phyloP scores from a whole-genome alignment of 2,113 vertebrate species.

The Alaudala cheleensis region DNA sequence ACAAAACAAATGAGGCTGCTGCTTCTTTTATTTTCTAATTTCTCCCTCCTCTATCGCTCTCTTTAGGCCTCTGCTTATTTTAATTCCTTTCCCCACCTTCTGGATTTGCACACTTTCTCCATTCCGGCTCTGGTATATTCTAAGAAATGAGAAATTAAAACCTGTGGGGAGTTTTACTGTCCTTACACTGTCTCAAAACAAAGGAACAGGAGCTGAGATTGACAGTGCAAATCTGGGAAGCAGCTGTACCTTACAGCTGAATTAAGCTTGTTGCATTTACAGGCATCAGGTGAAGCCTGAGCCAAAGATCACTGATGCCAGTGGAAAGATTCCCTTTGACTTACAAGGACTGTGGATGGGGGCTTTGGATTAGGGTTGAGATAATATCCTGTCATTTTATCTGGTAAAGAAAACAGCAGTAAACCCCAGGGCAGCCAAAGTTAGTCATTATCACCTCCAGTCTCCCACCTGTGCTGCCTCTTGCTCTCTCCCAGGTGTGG shows the following conservation, averaged over 20 bases:
- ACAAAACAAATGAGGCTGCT: neutral
- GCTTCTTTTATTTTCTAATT: neutral
- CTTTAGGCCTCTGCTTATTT: neutral
- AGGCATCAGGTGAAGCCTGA: neutral
- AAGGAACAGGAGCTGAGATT: neutral
- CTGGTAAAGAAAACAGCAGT: neutral
- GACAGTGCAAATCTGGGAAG: neutral
- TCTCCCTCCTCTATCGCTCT: neutral
- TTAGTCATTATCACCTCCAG: constrained; percentile 12
- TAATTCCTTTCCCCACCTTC: neutral
- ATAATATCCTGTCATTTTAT: neutral
- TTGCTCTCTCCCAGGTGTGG: neutral
- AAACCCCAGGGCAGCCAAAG: neutral
- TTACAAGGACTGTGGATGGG: neutral
- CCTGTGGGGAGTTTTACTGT: neutral
- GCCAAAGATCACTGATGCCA: neutral
- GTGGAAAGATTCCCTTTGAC: neutral
- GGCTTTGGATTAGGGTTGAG: neutral
- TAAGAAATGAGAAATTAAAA: neutral
- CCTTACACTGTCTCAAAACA: neutral
- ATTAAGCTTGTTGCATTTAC: neutral
- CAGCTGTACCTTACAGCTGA: neutral
- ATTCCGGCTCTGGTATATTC: neutral
- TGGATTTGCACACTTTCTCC: neutral
- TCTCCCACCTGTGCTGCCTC: neutral